A percentile compares a stretch with the other conserved stretches of the same genome.
Evolutionary conservation across 2,888 invertebrate genomes (phyloP).

Genomic region (Pseudococcus longispinus): DNA sequence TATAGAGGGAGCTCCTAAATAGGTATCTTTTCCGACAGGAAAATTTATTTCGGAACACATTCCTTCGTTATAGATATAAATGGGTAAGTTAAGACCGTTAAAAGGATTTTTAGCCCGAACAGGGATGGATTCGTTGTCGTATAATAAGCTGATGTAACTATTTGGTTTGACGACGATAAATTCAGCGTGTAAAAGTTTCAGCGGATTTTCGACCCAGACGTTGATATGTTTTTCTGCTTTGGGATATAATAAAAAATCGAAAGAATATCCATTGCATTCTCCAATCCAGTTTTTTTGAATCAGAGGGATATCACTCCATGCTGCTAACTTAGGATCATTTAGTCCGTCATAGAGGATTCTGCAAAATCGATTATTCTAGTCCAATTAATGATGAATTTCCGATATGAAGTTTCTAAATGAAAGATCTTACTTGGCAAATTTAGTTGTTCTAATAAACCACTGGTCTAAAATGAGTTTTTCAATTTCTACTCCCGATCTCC

Average conservation of each 20-base stretch:
- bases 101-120: slow-evolving; percentile 75
- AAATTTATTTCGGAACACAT: slow-evolving; percentile 69
- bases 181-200: slow-evolving; percentile 73
- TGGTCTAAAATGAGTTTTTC: slow-evolving; percentile 87
- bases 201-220: slow-evolving; percentile 79
- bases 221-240: slow-evolving; percentile 62
- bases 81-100: slow-evolving; percentile 70
- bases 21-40: slow-evolving; percentile 72
- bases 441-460: slow-evolving; percentile 93
- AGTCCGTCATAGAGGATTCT: slow-evolving; percentile 71
- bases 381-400: background rate
- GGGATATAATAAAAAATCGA: slow-evolving; percentile 69
- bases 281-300: slow-evolving; percentile 92
- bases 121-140: background rate
- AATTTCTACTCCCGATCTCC: slow-evolving; percentile 95
- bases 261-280: slow-evolving; percentile 78
- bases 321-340: slow-evolving; percentile 71
- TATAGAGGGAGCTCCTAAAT: slow-evolving; percentile 73
- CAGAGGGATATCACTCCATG: slow-evolving; percentile 85
- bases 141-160: slow-evolving; percentile 66
- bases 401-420: background rate
- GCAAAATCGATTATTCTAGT: slow-evolving; percentile 15
- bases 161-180: slow-evolving; percentile 72
- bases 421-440: slow-evolving; percentile 71
- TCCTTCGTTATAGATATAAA: slow-evolving; percentile 65